phyloP scores from a whole-genome alignment of 64 coral and sea anemone species.

The Porites lutea region DNA sequence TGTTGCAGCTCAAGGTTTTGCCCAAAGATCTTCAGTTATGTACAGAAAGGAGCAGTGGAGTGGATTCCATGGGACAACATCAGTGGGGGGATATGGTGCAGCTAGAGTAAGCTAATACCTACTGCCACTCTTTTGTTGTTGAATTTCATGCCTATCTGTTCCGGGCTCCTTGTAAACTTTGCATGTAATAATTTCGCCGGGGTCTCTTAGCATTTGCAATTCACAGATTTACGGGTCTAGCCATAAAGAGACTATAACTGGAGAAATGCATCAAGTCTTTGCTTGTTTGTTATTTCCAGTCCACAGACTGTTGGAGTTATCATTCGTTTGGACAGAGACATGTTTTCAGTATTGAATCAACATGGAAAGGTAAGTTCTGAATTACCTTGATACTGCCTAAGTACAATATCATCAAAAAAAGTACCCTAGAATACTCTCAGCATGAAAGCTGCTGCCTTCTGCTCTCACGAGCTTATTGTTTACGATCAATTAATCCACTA shows the following conservation, averaged over 20 bases:
- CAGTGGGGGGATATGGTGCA: conserved; percentile 99
- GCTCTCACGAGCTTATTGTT: too few species aligned
- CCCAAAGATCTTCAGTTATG: conserved; percentile 98
- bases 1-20: conserved; percentile 85
- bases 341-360: conserved; percentile 94
- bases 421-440: too few species aligned
- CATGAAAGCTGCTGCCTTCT: too few species aligned
- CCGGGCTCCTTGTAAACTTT: not conserved
- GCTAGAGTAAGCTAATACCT: conserved; percentile 76
- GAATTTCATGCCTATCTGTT: too few species aligned
- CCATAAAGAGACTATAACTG: not conserved
- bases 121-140: not conserved
- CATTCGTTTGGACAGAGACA: conserved; percentile 96
- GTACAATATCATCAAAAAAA: too few species aligned
- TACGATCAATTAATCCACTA: too few species aligned
- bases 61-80: conserved; percentile 99
- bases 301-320: conserved; percentile 99
- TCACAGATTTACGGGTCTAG: not conserved
- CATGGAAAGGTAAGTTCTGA: conserved; percentile 78
- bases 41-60: conserved; percentile 96
- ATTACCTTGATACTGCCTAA: not conserved
- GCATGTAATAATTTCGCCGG: not conserved
- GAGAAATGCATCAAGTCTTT: not conserved
- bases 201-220: too few species aligned
- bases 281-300: conserved; percentile 25